These are phyloP conservation scores for Elephas maximus DNA, from an alignment of 2,113 vertebrate genomes.

Conservation along the genomic window DNA sequence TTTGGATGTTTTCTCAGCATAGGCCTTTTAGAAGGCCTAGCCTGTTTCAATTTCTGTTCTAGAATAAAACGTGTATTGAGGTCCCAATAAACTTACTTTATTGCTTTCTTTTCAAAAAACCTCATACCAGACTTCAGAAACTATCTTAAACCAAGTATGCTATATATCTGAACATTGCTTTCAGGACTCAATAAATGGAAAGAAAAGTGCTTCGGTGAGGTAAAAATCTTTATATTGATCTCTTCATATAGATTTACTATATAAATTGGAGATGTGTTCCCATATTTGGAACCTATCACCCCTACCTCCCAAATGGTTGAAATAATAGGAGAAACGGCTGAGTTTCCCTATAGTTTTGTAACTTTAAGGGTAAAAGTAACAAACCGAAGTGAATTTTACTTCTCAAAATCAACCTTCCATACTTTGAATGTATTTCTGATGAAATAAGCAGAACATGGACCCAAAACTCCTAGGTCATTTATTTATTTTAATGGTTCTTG, in stretches of 20 bases:
- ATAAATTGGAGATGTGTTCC: background rate
- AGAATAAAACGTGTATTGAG: background rate
- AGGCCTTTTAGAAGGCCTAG: background rate
- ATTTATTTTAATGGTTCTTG: background rate
- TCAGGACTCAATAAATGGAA: constrained; percentile 51
- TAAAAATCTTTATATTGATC: constrained; percentile 26
- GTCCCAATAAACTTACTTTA: background rate
- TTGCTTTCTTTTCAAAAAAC: constrained; percentile 53
- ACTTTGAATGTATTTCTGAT: constrained; percentile 32
- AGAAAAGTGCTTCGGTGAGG: constrained; percentile 35
- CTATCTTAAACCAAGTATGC: constrained; percentile 45
- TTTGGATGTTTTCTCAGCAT: background rate
- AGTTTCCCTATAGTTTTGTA: background rate
- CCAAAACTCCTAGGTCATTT: background rate
- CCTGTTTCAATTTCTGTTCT: background rate
- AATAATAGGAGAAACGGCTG: constrained; percentile 15
- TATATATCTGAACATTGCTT: constrained; percentile 49
- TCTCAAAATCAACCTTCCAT: constrained; percentile 31
- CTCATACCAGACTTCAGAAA: constrained; percentile 37
- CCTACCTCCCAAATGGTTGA: background rate
- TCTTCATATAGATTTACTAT: background rate
- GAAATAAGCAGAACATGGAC: background rate
- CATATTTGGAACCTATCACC: background rate
- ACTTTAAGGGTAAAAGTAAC: constrained; percentile 8
- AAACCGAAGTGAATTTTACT: constrained; percentile 13